Percentiles rank a stretch among this genome's conserved stretches.
Conservation (phyloP, 2,888 invertebrate genomes). For the Luperina nickerlii region DNA sequence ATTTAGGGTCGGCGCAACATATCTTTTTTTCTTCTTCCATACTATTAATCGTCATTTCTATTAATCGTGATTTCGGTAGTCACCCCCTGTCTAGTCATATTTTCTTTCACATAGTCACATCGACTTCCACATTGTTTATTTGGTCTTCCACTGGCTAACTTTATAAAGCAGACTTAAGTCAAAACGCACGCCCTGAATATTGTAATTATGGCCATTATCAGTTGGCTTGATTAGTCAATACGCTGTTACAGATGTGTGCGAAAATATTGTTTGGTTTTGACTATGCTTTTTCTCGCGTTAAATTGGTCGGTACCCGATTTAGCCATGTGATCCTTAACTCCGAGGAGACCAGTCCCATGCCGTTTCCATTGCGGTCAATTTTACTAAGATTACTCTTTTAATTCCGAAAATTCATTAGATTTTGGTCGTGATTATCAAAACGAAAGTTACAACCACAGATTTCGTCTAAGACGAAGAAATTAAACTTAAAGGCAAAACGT, state of each 20-base stretch:
- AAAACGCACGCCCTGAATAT: background rate
- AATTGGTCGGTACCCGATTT: background rate
- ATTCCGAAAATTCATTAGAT: background rate
- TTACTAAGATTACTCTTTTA: background rate
- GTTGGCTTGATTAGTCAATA: background rate
- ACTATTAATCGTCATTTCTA: no score
- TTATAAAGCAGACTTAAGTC: background rate
- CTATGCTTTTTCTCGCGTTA: background rate
- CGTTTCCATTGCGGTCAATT: background rate
- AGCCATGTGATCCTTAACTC: background rate
- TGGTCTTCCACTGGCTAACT: background rate
- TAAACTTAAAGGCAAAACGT: background rate
- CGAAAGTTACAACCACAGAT: background rate
- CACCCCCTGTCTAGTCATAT: no score
- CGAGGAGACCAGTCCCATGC: background rate
- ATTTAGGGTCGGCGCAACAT: no score
- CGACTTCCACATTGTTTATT: no score
- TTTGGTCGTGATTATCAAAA: background rate
- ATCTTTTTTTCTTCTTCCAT: no score
- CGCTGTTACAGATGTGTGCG: background rate
- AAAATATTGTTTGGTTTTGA: background rate
- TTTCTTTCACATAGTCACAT: no score
- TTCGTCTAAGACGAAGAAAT: background rate
- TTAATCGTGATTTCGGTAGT: background rate
- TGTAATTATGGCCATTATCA: conserved; percentile 4